Conservation (phyloP, 92 coral and sea anemone genomes). For the Porites cylindrica region DNA sequence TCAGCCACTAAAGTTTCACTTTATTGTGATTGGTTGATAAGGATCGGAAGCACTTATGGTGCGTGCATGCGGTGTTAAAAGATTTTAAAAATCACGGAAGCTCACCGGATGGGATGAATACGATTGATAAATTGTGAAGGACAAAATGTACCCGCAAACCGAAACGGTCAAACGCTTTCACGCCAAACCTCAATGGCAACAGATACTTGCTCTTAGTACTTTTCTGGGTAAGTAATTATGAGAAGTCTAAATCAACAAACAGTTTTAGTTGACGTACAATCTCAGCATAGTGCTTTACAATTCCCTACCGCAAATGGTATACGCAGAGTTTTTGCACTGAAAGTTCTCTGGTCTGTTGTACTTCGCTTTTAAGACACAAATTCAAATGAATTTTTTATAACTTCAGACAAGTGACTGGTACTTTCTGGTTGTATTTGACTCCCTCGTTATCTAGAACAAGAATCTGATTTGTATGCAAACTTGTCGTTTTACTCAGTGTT, state of each 20-base stretch:
- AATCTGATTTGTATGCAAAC: background rate
- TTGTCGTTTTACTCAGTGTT: too few relatives aligned
- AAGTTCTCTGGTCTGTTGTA: background rate
- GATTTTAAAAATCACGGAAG: background rate
- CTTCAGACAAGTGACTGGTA: background rate
- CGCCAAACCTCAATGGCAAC: conserved; percentile 81
- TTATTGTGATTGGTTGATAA: conserved; percentile 1
- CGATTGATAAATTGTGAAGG: background rate
- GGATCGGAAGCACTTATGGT: background rate
- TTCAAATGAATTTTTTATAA: conserved; percentile 34
- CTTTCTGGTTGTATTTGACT: background rate
- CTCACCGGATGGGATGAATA: background rate
- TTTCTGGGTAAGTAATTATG: conserved; percentile 58
- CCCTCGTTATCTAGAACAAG: background rate
- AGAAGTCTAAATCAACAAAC: too few relatives aligned
- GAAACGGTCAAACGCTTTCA: conserved; percentile 86
- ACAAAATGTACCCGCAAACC: conserved; percentile 54
- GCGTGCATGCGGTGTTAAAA: background rate
- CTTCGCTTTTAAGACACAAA: background rate
- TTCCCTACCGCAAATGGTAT: background rate
- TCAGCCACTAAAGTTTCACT: too few relatives aligned
- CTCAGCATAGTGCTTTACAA: too few relatives aligned
- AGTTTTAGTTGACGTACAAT: background rate
- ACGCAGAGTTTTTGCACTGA: too few relatives aligned
- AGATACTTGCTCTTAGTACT: conserved; percentile 56